These are phyloP conservation scores for Gyps fulvus DNA, from an alignment of 2,113 vertebrate species.

Conservation along the genomic window DNA sequence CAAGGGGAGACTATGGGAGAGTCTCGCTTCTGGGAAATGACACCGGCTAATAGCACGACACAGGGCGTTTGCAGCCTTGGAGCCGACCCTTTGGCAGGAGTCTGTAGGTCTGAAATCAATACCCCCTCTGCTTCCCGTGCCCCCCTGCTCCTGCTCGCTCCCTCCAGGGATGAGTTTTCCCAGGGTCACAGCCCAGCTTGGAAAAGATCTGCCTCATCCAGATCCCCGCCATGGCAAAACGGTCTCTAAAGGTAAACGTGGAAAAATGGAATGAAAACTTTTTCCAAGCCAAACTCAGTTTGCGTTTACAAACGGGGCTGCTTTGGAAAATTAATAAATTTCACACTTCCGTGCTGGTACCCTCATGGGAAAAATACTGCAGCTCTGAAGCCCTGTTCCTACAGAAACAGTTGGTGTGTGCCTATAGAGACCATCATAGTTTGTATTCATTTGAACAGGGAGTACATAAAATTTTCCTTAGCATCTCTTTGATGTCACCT, in stretches of 20 bases:
- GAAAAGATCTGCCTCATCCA: neutral
- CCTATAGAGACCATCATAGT: neutral
- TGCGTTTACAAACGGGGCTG: neutral
- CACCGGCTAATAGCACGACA: neutral
- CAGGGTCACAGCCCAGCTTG: neutral
- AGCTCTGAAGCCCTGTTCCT: neutral
- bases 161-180: neutral
- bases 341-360: neutral
- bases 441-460: neutral
- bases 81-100: neutral
- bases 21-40: constrained; percentile 4
- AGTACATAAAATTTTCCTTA: neutral
- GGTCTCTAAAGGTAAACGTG: neutral
- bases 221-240: neutral
- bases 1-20: neutral
- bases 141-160: neutral
- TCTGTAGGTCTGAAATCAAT: neutral
- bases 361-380: neutral
- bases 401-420: neutral
- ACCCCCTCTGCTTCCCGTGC: neutral
- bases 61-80: neutral
- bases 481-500: neutral
- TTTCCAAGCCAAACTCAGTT: neutral
- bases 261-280: neutral
- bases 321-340: neutral